A percentile compares a stretch with the other conserved stretches of the same genome.
phyloP scores from a whole-genome alignment of 2,113 vertebrate genomes.

The Bostrychus sinensis region DNA sequence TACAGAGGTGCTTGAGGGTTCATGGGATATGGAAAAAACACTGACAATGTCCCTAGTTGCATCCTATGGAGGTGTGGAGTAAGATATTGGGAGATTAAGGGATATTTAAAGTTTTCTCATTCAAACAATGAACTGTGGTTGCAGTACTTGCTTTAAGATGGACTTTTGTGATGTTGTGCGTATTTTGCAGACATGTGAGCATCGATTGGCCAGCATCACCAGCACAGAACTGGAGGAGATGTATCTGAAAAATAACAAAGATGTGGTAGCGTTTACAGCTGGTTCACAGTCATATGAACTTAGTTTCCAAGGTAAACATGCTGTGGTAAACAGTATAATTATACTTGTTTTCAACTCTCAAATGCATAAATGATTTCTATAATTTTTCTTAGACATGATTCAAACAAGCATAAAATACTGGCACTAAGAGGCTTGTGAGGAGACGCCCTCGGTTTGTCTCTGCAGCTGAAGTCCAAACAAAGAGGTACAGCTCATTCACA shows the following conservation, averaged over 20 bases:
- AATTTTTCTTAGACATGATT: slow-evolving; percentile 63
- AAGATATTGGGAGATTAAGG: too few species aligned
- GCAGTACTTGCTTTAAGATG: too few species aligned
- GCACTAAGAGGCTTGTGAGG: slow-evolving; percentile 54
- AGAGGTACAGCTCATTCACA: slow-evolving; percentile 9
- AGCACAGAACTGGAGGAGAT: slow-evolving; percentile 69
- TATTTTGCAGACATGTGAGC: slow-evolving; percentile 47
- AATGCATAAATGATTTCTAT: background rate
- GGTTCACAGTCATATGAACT: slow-evolving; percentile 69
- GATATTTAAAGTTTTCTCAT: too few species aligned
- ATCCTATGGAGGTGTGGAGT: too few species aligned
- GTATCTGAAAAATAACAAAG: slow-evolving; percentile 53
- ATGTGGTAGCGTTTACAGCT: slow-evolving; percentile 62
- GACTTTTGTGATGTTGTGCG: background rate
- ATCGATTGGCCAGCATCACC: slow-evolving; percentile 36
- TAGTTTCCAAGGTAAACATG: slow-evolving; percentile 67
- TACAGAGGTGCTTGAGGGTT: too few species aligned
- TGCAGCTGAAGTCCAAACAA: slow-evolving; percentile 32
- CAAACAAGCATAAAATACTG: slow-evolving; percentile 61
- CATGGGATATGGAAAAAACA: too few species aligned
- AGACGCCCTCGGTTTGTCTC: slow-evolving; percentile 69
- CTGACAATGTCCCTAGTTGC: too few species aligned
- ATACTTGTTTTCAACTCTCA: background rate
- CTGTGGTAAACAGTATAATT: background rate
- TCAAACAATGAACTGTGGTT: too few species aligned